Evolutionary conservation across 2,113 vertebrate species (phyloP).

Genomic region (Leptobrachium ailaonicum): DNA sequence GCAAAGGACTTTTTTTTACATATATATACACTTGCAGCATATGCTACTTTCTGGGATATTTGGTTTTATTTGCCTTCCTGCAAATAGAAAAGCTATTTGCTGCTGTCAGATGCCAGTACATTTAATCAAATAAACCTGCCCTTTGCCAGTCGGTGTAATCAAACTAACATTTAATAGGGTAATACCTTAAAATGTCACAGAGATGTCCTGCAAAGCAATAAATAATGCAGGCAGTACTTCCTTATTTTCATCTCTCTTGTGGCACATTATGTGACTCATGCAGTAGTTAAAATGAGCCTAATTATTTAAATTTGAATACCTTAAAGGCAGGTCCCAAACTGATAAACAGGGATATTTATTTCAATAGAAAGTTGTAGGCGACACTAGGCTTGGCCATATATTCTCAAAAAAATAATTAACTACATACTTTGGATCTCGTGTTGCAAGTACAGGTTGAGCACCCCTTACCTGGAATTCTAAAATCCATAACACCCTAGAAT

Average conservation of each 20-base stretch:
- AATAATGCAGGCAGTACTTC: conserved; percentile 12
- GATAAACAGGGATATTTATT: too few species aligned
- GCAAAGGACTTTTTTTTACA: conserved; percentile 4
- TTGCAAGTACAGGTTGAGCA: too few species aligned
- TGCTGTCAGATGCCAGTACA: conserved; percentile 33
- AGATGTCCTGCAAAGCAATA: conserved; percentile 23
- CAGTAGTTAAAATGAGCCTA: background rate
- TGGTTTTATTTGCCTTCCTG: conserved; percentile 34
- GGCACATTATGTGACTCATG: background rate
- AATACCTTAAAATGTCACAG: conserved; percentile 33
- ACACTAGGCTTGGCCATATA: too few species aligned
- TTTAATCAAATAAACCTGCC: conserved; percentile 37
- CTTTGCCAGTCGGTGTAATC: conserved; percentile 12
- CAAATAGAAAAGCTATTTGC: conserved; percentile 32
- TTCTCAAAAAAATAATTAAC: too few species aligned
- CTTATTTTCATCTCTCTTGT: conserved; percentile 12
- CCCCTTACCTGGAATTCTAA: too few species aligned
- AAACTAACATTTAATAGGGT: conserved; percentile 30
- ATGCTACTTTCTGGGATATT: conserved; percentile 3
- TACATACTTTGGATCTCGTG: too few species aligned
- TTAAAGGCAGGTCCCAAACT: background rate
- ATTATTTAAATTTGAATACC: background rate
- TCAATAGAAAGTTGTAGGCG: too few species aligned
- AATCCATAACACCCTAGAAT: too few species aligned
- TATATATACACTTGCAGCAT: conserved; percentile 7